phyloP scores from a whole-genome alignment of 2,888 invertebrate genomes.

The Ceratothoa steindachneri region DNA sequence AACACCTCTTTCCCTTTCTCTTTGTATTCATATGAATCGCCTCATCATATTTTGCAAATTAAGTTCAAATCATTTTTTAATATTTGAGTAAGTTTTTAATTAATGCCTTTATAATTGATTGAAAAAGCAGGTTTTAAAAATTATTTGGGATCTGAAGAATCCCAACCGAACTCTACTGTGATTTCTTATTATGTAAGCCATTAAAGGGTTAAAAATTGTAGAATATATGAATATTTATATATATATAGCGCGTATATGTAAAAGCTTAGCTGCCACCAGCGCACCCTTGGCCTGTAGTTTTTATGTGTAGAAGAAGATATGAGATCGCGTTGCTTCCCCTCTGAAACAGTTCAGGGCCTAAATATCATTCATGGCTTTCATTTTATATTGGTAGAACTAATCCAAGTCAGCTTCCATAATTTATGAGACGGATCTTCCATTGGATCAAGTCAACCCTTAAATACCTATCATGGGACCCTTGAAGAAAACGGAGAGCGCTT shows the following conservation, averaged over 20 bases:
- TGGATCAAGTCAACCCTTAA: background rate
- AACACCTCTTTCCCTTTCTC: no score
- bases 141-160: background rate
- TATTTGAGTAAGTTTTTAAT: no score
- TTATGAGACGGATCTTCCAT: background rate
- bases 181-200: no score
- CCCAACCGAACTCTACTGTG: no score
- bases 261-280: background rate
- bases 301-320: background rate
- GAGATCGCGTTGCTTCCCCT: background rate
- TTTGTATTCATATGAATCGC: no score
- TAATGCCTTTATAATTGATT: no score
- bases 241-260: background rate
- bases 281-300: background rate
- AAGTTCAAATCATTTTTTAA: no score
- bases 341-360: background rate
- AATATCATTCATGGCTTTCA: background rate
- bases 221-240: no score
- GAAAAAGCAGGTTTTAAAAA: no score
- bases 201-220: no score
- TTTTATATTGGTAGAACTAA: background rate
- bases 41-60: no score
- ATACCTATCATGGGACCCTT: background rate
- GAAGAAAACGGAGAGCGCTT: background rate
- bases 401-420: background rate